Conservation (phyloP, 2,797 vertebrate species). For the Enteromius unitaeniatus region DNA sequence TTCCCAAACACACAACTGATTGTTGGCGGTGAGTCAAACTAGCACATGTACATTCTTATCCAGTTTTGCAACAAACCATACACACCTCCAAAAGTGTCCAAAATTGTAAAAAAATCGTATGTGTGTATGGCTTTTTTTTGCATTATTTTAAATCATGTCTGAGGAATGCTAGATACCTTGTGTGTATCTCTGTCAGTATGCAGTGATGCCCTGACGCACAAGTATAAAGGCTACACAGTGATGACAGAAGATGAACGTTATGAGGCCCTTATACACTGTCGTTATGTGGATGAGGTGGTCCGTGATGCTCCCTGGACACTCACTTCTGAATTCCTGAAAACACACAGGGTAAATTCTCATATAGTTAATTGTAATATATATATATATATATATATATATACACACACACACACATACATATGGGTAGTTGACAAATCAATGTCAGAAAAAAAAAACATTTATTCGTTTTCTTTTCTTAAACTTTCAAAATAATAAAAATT, state of each 20-base stretch:
- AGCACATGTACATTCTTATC: not conserved
- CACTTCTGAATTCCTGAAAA: conserved; percentile 90
- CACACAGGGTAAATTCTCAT: conserved; percentile 87
- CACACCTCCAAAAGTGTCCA: not conserved
- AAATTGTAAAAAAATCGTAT: not conserved
- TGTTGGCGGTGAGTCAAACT: conserved; percentile 89
- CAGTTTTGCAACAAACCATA: not conserved
- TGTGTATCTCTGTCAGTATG: conserved; percentile 81
- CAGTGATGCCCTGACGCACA: conserved; percentile 96
- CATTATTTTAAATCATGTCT: not conserved
- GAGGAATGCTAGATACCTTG: not conserved
- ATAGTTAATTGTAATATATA: not conserved
- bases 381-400: no score
- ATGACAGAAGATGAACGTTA: conserved; percentile 96
- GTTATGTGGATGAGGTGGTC: conserved; percentile 98
- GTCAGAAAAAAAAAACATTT: no score
- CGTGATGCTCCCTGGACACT: conserved; percentile 95
- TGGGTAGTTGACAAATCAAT: no score
- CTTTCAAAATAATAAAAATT: not conserved
- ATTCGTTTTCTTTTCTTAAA: no score
- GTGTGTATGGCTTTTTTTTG: not conserved
- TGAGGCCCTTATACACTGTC: conserved; percentile 94
- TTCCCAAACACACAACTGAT: conserved; percentile 96
- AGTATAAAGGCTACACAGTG: conserved; percentile 97
- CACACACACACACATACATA: no score